A percentile compares a stretch with the other conserved stretches of the same genome.
These are phyloP conservation scores for Melanostoma scalare DNA, from an alignment of 2,888 invertebrate genomes.

Conservation along the genomic window DNA sequence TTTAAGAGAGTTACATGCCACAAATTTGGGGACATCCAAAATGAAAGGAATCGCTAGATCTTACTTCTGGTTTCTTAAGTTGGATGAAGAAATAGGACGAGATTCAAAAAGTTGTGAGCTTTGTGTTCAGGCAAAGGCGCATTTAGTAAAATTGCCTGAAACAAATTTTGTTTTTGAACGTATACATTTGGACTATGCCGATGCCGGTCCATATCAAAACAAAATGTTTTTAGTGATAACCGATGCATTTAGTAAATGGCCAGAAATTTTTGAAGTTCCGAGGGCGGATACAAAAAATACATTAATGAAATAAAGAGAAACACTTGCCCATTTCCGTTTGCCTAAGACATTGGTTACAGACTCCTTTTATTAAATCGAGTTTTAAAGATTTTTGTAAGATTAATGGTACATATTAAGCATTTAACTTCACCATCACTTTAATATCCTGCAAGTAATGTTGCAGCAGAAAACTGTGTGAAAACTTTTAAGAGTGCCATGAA, in stretches of 20 bases:
- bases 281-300: too few species aligned
- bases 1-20: conserved; percentile 5
- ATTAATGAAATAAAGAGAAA: too few species aligned
- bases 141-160: conserved; percentile 17
- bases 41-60: conserved; percentile 10
- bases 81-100: conserved; percentile 8
- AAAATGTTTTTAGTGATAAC: conserved; percentile 21
- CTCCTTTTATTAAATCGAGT: conserved; percentile 1
- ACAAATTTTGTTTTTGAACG: conserved; percentile 14
- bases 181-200: conserved; percentile 4
- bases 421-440: conserved; percentile 8
- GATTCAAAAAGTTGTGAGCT: conserved; percentile 18
- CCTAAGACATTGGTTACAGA: conserved; percentile 10
- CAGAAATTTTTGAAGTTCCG: too few species aligned
- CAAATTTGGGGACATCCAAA: conserved; percentile 4
- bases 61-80: conserved; percentile 1
- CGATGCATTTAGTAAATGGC: too few species aligned
- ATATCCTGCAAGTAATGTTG: conserved; percentile 15
- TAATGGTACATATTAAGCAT: conserved; percentile 20
- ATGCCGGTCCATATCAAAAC: too few species aligned
- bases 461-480: conserved; percentile 14
- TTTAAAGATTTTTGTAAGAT: conserved; percentile 7
- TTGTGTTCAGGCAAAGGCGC: conserved; percentile 18
- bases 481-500: conserved; percentile 12
- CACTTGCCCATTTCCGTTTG: too few species aligned